These are phyloP conservation scores for Apus apus DNA, from an alignment of 2,113 vertebrate species.

Conservation along the genomic window DNA sequence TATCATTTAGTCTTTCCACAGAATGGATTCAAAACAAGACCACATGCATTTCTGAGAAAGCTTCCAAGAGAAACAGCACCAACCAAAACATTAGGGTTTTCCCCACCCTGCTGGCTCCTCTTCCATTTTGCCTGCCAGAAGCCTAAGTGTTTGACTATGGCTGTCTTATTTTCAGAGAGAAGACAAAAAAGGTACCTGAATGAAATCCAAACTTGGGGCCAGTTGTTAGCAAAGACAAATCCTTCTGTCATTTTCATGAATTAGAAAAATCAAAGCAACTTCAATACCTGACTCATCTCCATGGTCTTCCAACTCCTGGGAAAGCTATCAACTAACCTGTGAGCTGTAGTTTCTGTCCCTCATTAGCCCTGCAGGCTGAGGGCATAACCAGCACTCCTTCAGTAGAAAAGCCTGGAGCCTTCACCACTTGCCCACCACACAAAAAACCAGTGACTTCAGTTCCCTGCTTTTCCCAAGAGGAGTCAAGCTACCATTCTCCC, in stretches of 20 bases:
- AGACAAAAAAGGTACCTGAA: neutral
- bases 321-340: neutral
- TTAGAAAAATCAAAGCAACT: conserved; percentile 38
- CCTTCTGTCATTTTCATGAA: neutral
- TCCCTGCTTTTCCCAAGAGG: neutral
- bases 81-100: neutral
- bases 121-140: neutral
- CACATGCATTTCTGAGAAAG: neutral
- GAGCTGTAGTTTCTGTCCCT: neutral
- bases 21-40: neutral
- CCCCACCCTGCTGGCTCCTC: neutral
- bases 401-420: neutral
- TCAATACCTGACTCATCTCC: conserved; percentile 14
- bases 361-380: neutral
- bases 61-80: neutral
- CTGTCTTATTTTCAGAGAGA: neutral
- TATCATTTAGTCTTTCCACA: neutral
- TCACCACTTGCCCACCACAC: neutral
- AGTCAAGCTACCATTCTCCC: neutral
- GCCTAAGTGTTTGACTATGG: neutral
- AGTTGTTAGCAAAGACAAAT: conserved; percentile 19
- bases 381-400: neutral
- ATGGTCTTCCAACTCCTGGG: neutral
- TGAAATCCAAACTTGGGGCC: neutral
- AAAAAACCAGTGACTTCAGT: neutral